These are phyloP conservation scores for Acanthiza pusilla DNA, from an alignment of 2,797 vertebrate species.

Conservation along the genomic window DNA sequence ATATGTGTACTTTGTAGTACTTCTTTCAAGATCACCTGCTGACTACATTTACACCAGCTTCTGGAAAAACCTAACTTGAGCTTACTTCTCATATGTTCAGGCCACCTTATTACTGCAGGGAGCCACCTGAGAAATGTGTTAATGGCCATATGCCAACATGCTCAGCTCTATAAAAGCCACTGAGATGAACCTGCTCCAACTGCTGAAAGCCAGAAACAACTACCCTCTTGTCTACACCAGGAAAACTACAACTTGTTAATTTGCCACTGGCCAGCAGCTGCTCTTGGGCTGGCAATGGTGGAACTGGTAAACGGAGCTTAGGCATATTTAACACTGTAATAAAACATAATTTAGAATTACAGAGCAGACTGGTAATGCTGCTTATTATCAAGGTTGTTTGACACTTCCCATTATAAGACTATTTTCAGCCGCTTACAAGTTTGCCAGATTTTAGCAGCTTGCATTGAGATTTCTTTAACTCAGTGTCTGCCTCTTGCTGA, in stretches of 20 bases:
- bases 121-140: conserved; percentile 60
- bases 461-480: conserved; percentile 36
- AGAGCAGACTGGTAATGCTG: conserved; percentile 54
- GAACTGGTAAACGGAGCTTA: conserved; percentile 28
- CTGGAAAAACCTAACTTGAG: background rate
- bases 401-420: conserved; percentile 54
- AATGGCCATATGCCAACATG: conserved; percentile 29
- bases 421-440: conserved; percentile 39
- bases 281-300: conserved; percentile 35
- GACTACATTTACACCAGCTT: background rate
- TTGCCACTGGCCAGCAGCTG: conserved; percentile 53
- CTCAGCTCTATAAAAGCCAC: background rate
- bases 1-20: background rate
- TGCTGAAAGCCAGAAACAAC: conserved; percentile 55
- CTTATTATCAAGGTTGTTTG: conserved; percentile 59
- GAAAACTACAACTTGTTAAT: conserved; percentile 53
- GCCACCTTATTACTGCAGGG: conserved; percentile 6
- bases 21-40: background rate
- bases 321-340: conserved; percentile 58
- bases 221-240: conserved; percentile 30
- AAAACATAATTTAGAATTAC: conserved; percentile 58
- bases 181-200: conserved; percentile 44
- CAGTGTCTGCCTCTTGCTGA: conserved; percentile 9
- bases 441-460: conserved; percentile 60
- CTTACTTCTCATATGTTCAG: background rate